Evolutionary conservation across 2,797 vertebrate species (phyloP).

Genomic region (Molothrus ater): DNA sequence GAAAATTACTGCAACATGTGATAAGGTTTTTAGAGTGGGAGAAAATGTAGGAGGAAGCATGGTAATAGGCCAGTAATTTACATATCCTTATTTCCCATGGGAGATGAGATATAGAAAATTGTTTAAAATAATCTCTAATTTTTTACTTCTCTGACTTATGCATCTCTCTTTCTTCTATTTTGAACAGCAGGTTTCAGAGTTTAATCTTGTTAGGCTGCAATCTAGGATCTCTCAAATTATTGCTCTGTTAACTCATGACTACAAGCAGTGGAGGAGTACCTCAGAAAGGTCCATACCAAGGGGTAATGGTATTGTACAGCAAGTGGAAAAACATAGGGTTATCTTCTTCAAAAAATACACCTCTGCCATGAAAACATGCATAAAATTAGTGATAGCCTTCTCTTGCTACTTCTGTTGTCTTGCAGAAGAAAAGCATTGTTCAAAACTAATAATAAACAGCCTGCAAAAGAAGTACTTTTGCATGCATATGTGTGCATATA

Average conservation of each 20-base stretch:
- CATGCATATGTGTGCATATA: background rate
- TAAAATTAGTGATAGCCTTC: background rate
- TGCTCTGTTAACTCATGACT: background rate
- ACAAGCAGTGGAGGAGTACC: background rate
- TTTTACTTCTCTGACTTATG: background rate
- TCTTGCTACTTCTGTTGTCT: background rate
- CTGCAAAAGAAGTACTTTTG: background rate
- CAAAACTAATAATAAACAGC: background rate
- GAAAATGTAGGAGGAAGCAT: background rate
- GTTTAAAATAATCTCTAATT: background rate
- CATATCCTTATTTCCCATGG: background rate
- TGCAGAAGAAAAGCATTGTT: background rate
- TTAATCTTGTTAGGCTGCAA: background rate
- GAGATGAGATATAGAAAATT: background rate
- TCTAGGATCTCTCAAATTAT: background rate
- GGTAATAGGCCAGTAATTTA: constrained; percentile 1
- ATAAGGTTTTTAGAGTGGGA: background rate
- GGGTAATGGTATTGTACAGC: background rate
- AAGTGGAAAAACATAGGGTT: background rate
- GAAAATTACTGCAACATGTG: background rate
- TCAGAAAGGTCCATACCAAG: background rate
- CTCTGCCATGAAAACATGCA: background rate
- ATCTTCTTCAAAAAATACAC: background rate
- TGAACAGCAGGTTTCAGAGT: background rate
- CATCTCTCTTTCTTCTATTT: background rate